Percentiles rank a stretch among this genome's conserved stretches.
phyloP scores from a whole-genome alignment of 1,140 invertebrate species.

The Trissolcus basalis region DNA sequence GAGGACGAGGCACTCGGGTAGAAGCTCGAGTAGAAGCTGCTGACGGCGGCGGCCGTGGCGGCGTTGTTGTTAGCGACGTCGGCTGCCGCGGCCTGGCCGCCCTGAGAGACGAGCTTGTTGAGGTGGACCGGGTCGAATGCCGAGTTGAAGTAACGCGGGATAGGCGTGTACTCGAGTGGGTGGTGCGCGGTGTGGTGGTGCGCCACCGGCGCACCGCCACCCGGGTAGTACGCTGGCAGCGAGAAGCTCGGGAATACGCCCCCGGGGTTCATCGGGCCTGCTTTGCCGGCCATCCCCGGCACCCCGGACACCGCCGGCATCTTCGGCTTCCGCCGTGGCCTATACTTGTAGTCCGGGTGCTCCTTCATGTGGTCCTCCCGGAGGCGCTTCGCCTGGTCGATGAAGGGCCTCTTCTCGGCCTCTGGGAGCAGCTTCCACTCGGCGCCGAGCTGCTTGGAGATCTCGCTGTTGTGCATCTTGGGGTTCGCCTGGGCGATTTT shows the following conservation, averaged over 20 bases:
- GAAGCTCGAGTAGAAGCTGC: constrained; percentile 80
- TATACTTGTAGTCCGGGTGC: constrained; percentile 99
- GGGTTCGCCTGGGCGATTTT: constrained; percentile 99
- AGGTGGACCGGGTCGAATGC: constrained; percentile 77
- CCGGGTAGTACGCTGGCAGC: constrained; percentile 78
- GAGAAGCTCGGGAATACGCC: constrained; percentile 78
- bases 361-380: constrained; percentile 99
- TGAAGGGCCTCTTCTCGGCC: constrained; percentile 97
- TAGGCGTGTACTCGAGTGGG: constrained; percentile 68
- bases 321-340: constrained; percentile 93
- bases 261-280: constrained; percentile 86
- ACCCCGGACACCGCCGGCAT: constrained; percentile 89
- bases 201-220: constrained; percentile 70
- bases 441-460: constrained; percentile 96
- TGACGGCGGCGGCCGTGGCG: constrained; percentile 76
- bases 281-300: constrained; percentile 84
- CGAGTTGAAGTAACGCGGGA: constrained; percentile 80
- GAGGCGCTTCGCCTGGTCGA: constrained; percentile 98
- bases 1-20: constrained; percentile 59
- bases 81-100: constrained; percentile 64
- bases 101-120: constrained; percentile 22
- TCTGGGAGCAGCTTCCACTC: constrained; percentile 99
- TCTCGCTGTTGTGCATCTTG: constrained; percentile 99
- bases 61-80: constrained; percentile 61
- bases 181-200: constrained; percentile 75